Evolutionary conservation across 2,797 vertebrate genomes (phyloP).

Genomic region (Arnoldichthys spilopterus): DNA sequence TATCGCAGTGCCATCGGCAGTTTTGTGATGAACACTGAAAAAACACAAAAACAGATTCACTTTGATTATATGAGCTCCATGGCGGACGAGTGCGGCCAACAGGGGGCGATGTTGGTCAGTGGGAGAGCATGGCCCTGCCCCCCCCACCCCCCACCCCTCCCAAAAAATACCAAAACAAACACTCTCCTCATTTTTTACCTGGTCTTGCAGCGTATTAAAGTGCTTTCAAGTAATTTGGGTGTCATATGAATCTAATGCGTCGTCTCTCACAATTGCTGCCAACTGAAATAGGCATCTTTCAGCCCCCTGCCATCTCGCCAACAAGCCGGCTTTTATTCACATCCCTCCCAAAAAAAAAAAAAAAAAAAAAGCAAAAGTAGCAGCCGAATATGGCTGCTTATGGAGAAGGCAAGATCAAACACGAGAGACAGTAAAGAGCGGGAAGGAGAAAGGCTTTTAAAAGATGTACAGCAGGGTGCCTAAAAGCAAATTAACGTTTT

Average conservation of each 20-base stretch:
- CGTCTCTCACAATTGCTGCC: conserved; percentile 49
- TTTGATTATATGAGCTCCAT: neutral
- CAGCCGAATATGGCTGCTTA: conserved; percentile 62
- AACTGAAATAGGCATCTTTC: conserved; percentile 56
- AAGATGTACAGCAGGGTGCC: conserved; percentile 66
- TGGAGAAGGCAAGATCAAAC: conserved; percentile 52
- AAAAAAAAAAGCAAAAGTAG: conserved; percentile 6
- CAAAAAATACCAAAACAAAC: conserved; percentile 62
- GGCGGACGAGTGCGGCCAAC: conserved; percentile 62
- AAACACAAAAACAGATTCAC: neutral
- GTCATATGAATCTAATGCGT: conserved; percentile 59
- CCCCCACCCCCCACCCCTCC: conserved; percentile 43
- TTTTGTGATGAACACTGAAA: neutral
- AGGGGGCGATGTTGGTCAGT: conserved; percentile 82
- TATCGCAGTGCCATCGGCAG: neutral
- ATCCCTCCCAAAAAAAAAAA: conserved; percentile 22
- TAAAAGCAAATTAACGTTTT: conserved; percentile 66
- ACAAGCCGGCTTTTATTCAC: conserved; percentile 62
- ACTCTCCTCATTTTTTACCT: conserved; percentile 66
- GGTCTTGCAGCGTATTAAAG: conserved; percentile 68
- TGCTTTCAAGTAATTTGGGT: conserved; percentile 65
- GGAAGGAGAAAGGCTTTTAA: conserved; percentile 63
- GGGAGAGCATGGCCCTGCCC: conserved; percentile 56
- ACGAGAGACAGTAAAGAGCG: conserved; percentile 45
- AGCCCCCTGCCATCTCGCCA: conserved; percentile 39